A percentile compares a stretch with the other conserved stretches of the same genome.
These are phyloP conservation scores for Butorides virescens DNA, from an alignment of 2,113 vertebrate species.

Conservation along the genomic window DNA sequence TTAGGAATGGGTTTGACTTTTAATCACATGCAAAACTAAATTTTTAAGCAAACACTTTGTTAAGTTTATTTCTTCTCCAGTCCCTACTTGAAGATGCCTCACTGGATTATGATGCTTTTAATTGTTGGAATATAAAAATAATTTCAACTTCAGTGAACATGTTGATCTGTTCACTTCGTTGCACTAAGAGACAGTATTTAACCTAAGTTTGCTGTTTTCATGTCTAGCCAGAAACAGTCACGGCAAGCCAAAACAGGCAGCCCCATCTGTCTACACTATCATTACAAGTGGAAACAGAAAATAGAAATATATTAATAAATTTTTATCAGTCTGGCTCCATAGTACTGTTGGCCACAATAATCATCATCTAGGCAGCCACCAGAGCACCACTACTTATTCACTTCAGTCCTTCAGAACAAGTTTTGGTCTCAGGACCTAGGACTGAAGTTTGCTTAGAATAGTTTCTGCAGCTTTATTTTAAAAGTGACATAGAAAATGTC, in stretches of 20 bases:
- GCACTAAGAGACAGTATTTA: not conserved
- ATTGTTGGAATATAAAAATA: not conserved
- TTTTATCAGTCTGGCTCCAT: not conserved
- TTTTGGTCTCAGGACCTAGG: not conserved
- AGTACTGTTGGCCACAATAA: not conserved
- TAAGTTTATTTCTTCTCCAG: not conserved
- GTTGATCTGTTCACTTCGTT: not conserved
- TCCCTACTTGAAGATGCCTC: not conserved
- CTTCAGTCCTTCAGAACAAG: not conserved
- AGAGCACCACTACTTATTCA: not conserved
- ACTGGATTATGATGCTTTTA: not conserved
- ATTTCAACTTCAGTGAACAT: not conserved
- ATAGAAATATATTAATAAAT: not conserved
- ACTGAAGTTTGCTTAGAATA: not conserved
- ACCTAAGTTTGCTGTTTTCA: not conserved
- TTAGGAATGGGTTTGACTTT: not conserved
- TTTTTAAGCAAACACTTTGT: not conserved
- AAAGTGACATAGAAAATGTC: not conserved
- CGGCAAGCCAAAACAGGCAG: not conserved
- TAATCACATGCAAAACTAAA: not conserved
- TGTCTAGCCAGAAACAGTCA: not conserved
- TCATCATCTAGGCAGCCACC: not conserved
- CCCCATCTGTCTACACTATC: not conserved
- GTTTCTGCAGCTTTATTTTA: not conserved
- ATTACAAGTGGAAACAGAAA: not conserved